These are phyloP conservation scores for Brachyhypopomus occidentalis DNA, from an alignment of 2,113 vertebrate genomes.

Conservation along the genomic window DNA sequence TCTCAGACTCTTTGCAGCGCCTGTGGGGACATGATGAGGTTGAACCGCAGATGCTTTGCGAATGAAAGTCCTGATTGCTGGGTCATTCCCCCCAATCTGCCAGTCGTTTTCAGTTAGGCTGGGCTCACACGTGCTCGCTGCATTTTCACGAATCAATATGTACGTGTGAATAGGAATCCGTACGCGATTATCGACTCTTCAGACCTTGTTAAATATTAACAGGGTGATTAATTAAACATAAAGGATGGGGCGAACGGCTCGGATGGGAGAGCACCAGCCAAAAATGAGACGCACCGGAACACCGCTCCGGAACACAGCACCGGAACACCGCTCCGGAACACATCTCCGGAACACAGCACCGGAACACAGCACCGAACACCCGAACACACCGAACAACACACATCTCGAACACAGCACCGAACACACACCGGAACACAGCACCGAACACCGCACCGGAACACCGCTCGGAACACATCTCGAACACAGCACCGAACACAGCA, in stretches of 20 bases:
- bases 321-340: no score
- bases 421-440: no score
- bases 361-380: no score
- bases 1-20: no score
- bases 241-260: neutral
- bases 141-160: constrained; percentile 20
- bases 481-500: no score
- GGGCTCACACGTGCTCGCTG: neutral
- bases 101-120: constrained; percentile 5
- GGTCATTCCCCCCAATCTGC: neutral
- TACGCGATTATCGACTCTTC: constrained; percentile 18
- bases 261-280: neutral
- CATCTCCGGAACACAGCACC: no score
- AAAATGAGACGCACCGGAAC: no score
- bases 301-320: no score
- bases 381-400: neutral
- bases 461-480: no score
- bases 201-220: constrained; percentile 9
- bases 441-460: no score
- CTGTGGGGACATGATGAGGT: no score
- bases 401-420: no score
- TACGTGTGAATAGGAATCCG: constrained; percentile 11
- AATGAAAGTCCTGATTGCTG: neutral
- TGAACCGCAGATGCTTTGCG: neutral
- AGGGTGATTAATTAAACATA: constrained; percentile 32